Evolutionary conservation across 2,888 invertebrate species (phyloP).

Genomic region (Timema cristinae): DNA sequence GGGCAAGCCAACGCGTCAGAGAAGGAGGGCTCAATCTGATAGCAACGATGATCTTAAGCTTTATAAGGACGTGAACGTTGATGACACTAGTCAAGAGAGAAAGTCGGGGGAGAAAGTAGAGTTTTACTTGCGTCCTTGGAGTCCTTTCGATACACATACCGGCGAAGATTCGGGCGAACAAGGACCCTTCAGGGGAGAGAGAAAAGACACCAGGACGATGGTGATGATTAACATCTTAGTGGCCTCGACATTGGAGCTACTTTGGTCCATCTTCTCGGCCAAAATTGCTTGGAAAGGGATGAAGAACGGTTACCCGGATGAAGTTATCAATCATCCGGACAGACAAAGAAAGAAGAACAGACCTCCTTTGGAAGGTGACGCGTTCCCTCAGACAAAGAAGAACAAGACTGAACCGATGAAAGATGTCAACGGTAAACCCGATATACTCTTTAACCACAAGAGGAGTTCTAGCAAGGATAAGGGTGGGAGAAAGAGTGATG

Average conservation of each 20-base stretch:
- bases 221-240: conserved; percentile 57
- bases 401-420: conserved; percentile 2
- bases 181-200: no score
- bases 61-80: no score
- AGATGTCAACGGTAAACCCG: conserved; percentile 22
- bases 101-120: no score
- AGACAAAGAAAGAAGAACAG: conserved; percentile 14
- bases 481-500: not conserved
- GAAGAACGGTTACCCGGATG: conserved; percentile 54
- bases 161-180: no score
- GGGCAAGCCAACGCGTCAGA: no score
- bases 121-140: no score
- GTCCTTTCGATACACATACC: no score
- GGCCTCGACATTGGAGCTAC: conserved; percentile 53
- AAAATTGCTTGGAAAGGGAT: conserved; percentile 56
- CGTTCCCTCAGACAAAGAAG: no score
- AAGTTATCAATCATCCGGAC: conserved; percentile 36
- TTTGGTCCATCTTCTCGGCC: conserved; percentile 58
- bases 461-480: not conserved
- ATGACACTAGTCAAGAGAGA: no score
- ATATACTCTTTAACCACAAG: conserved; percentile 26
- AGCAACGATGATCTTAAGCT: no score
- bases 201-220: conserved; percentile 38
- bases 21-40: no score
- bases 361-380: not conserved